These are phyloP conservation scores for Chaetogeoica ovagalla DNA, from an alignment of 2,888 invertebrate species.

Conservation along the genomic window DNA sequence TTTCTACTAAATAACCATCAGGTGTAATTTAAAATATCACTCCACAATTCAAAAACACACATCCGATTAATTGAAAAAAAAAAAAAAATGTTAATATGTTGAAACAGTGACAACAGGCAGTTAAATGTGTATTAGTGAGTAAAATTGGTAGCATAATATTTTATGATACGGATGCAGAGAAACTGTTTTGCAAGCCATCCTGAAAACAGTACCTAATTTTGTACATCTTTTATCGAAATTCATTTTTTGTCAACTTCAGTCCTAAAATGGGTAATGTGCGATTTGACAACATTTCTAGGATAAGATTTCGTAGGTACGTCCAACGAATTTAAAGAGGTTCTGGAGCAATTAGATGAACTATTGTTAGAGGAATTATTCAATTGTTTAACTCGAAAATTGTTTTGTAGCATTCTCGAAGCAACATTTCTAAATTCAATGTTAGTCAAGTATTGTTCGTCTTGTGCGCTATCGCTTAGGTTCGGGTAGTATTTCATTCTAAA, in stretches of 20 bases:
- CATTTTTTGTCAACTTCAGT: conserved; percentile 45
- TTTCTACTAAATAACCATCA: conserved; percentile 22
- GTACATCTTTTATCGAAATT: conserved; percentile 17
- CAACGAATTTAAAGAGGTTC: conserved; percentile 18
- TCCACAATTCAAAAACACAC: conserved; percentile 22
- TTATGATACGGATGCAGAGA: conserved; percentile 52
- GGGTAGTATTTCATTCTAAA: conserved; percentile 50
- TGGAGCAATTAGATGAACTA: conserved; percentile 21
- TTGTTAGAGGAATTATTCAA: conserved; percentile 15
- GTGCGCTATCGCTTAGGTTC: conserved; percentile 33
- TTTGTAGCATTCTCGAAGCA: conserved; percentile 45
- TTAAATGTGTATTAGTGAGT: conserved; percentile 44
- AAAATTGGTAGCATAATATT: conserved; percentile 41
- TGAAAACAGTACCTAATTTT: conserved; percentile 47
- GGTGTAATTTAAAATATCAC: conserved; percentile 47
- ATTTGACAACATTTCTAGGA: conserved; percentile 24
- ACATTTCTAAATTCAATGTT: conserved; percentile 46
- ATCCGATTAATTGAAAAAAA: conserved; percentile 37
- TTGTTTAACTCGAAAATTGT: conserved; percentile 39
- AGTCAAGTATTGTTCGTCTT: conserved; percentile 46
- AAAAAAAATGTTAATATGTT: conserved; percentile 48
- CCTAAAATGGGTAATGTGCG: conserved; percentile 23
- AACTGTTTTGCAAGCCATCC: conserved; percentile 51
- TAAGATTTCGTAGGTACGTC: conserved; percentile 36
- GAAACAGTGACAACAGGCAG: conserved; percentile 48